These are phyloP conservation scores for Caenorhabditis brenneri DNA, from an alignment of 1,140 invertebrate genomes.

Conservation along the genomic window DNA sequence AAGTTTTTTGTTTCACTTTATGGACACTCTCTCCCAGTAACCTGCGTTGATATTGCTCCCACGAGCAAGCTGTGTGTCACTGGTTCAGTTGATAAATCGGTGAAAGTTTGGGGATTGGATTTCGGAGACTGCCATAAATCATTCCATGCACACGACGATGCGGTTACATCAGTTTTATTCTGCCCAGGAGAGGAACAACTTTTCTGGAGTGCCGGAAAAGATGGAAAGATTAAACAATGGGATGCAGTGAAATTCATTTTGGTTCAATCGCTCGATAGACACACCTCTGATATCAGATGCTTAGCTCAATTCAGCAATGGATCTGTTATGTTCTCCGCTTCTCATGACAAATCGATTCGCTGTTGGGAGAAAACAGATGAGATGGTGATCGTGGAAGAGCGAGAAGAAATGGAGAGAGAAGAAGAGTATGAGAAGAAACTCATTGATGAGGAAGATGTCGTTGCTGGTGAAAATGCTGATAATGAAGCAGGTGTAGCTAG, in stretches of 20 bases:
- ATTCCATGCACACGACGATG: conserved; percentile 86
- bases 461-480: conserved; percentile 69
- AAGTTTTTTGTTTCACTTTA: conserved; percentile 96
- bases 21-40: conserved; percentile 92
- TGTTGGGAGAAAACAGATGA: conserved; percentile 87
- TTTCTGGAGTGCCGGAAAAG: conserved; percentile 89
- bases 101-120: conserved; percentile 97
- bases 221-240: conserved; percentile 91
- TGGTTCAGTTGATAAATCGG: conserved; percentile 90
- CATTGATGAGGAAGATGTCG: conserved; percentile 77
- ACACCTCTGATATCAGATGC: conserved; percentile 72
- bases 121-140: conserved; percentile 88
- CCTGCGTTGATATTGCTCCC: conserved; percentile 86
- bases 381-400: conserved; percentile 87
- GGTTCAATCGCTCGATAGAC: conserved; percentile 73
- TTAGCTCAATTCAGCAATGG: conserved; percentile 55
- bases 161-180: conserved; percentile 57
- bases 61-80: conserved; percentile 88
- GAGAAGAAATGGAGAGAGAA: conserved; percentile 77
- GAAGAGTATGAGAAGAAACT: conserved; percentile 66
- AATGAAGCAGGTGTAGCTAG: conserved; percentile 81
- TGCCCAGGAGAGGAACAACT: conserved; percentile 85
- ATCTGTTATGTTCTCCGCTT: conserved; percentile 77
- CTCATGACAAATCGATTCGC: conserved; percentile 86
- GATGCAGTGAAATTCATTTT: conserved; percentile 87